Conservation (phyloP, 2,888 invertebrate species). For the Nomada hirtipes region DNA sequence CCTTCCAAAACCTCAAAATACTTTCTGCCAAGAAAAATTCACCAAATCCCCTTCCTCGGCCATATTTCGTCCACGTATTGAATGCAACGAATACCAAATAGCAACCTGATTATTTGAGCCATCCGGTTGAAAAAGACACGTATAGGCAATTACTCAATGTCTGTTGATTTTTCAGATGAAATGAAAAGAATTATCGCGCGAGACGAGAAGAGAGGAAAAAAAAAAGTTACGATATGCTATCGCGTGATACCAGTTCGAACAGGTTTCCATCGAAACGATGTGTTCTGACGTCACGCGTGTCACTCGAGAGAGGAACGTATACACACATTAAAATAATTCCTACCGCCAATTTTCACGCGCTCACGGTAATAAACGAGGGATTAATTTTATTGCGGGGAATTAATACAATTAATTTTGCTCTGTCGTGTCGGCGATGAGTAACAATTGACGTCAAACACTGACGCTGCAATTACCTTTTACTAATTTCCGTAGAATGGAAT, state of each 20-base stretch:
- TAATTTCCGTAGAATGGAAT: neutral
- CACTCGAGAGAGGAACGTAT: constrained; percentile 9
- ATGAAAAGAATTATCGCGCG: neutral
- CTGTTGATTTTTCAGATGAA: too few species aligned
- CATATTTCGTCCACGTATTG: constrained; percentile 5
- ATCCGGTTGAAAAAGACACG: neutral
- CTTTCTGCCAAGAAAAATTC: constrained; percentile 55
- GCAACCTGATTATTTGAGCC: neutral
- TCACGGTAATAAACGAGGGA: constrained; percentile 7
- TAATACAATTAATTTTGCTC: constrained; percentile 50
- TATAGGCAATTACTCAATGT: neutral
- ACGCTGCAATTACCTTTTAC: neutral
- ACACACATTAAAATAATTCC: constrained; percentile 1
- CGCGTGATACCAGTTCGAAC: constrained; percentile 45
- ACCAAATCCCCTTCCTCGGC: constrained; percentile 18
- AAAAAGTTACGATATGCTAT: constrained; percentile 41
- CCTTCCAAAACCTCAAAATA: constrained; percentile 54
- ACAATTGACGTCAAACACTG: constrained; percentile 46
- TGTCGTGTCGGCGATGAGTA: constrained; percentile 7
- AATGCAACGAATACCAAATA: too few species aligned
- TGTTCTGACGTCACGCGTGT: constrained; percentile 38
- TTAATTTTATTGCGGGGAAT: constrained; percentile 54
- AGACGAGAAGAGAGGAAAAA: neutral
- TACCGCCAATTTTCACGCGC: constrained; percentile 29
- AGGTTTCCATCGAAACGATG: constrained; percentile 39